Evolutionary conservation across 1,140 invertebrate species (phyloP), one percentile per base, ranked within the genome.

Genomic region (Aphis craccivora): DNA sequence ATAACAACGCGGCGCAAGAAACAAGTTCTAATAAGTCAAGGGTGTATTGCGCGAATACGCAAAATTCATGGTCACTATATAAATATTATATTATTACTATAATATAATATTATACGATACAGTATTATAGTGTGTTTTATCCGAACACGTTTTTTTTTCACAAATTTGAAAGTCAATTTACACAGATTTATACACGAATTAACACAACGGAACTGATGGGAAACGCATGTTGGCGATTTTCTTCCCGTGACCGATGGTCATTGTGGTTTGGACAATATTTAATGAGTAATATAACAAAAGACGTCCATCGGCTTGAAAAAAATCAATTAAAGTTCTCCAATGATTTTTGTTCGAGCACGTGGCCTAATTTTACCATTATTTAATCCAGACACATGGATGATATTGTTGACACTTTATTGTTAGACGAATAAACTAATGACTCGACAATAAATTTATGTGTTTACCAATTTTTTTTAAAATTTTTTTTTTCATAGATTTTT

Each of bases 11-110:
- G 87, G n/a, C 48, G 48, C 51, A 55, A 88, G 48, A 89, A 89
- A 89, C 87, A 37, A 89, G 87, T 89, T 89, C 48, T 89, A 25
- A 53, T 35, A 37, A 89, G 87, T 89, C 87, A 89, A 89, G 87
- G 87, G 87, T 89, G 87, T 89, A 89, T 89, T 89, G 87, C 87
- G 48, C 87, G 87, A 53, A 88, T 48, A 23, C 87, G 45, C 51
- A 35, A 89, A 89, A 53, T 53, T 89, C 87, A 89, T 89, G 87
- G 87, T 89, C 87, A 37, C 35, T 37, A 22, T 11, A 35, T 51
- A 67, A 53, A 87, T 87, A 87, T 48, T 88, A 35, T 88, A 51
- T 51, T 88, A 20, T 45, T 87, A 67, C 30, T 67, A 40, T 40
- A 30, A 67, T 67, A 67, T 60, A 8, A 48, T 51, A 67, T n/a